These are phyloP conservation scores for Scolopax bukidnonensis DNA, from an alignment of 2,797 vertebrate species.

Conservation along the genomic window DNA sequence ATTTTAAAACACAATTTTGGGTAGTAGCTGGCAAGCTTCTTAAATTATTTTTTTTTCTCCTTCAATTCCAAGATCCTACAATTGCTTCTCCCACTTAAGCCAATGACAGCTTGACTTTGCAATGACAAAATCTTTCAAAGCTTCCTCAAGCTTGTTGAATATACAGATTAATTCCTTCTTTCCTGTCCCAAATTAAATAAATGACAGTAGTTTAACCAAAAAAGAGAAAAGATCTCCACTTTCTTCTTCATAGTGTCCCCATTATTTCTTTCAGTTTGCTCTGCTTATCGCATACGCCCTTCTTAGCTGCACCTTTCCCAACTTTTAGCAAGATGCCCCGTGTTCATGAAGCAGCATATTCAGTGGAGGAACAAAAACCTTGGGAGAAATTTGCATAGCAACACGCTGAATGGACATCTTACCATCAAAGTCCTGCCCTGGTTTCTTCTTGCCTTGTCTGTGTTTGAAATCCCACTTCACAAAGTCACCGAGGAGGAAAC, in stretches of 20 bases:
- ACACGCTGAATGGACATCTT: neutral
- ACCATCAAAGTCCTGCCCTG: neutral
- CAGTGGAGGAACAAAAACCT: neutral
- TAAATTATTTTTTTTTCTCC: neutral
- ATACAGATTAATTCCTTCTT: neutral
- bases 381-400: neutral
- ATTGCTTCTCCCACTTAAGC: neutral
- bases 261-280: neutral
- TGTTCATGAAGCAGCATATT: neutral
- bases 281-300: fast-evolving
- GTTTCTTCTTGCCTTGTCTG: neutral
- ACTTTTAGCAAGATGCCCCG: neutral
- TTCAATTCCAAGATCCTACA: neutral
- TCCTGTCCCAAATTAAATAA: neutral
- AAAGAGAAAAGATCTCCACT: neutral
- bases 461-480: neutral
- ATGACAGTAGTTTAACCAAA: neutral
- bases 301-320: neutral
- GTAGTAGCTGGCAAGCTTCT: neutral
- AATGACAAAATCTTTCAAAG: neutral
- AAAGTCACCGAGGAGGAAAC: neutral
- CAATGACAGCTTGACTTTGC: neutral
- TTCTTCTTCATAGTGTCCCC: neutral
- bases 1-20: neutral
- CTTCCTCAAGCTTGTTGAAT: neutral